Evolutionary conservation across 2,888 invertebrate species (phyloP).

Genomic region (Oscheius sp.): DNA sequence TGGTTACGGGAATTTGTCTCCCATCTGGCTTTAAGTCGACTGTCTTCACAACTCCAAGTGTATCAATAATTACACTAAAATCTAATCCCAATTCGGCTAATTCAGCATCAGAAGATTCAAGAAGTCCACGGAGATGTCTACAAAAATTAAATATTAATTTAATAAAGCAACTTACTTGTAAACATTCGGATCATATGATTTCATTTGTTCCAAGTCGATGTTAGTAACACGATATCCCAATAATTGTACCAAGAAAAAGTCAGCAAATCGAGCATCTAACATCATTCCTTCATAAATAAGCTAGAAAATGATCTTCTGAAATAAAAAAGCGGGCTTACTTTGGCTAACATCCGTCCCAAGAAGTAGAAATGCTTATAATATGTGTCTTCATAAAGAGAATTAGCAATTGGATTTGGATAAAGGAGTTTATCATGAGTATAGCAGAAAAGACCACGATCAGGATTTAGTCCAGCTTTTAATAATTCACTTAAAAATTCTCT

Average conservation of each 20-base stretch:
- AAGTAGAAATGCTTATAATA: conserved; percentile 85
- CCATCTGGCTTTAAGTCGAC: conserved; percentile 92
- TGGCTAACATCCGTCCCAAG: conserved; percentile 91
- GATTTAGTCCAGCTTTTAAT: conserved; percentile 78
- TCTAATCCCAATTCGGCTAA: conserved; percentile 52
- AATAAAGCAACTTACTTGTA: conserved; percentile 38
- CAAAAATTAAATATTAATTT: background rate
- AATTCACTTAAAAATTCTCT: conserved; percentile 90
- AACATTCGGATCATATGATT: conserved; percentile 49
- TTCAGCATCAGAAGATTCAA: conserved; percentile 35
- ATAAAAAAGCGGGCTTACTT: conserved; percentile 77
- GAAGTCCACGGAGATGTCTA: conserved; percentile 44
- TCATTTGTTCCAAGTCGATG: conserved; percentile 56
- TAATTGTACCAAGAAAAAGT: conserved; percentile 91
- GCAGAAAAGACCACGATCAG: conserved; percentile 83
- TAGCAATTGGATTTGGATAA: conserved; percentile 94
- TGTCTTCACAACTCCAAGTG: conserved; percentile 53
- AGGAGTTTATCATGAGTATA: conserved; percentile 77
- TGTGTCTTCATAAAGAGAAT: conserved; percentile 75
- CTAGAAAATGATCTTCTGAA: conserved; percentile 74
- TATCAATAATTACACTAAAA: conserved; percentile 54
- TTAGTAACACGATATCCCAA: conserved; percentile 74
- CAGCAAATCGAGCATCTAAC: conserved; percentile 92
- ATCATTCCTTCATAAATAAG: conserved; percentile 93
- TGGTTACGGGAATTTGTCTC: conserved; percentile 88